Evolutionary conservation across 2,113 vertebrate species (phyloP).

Genomic region (Raja brachyura): DNA sequence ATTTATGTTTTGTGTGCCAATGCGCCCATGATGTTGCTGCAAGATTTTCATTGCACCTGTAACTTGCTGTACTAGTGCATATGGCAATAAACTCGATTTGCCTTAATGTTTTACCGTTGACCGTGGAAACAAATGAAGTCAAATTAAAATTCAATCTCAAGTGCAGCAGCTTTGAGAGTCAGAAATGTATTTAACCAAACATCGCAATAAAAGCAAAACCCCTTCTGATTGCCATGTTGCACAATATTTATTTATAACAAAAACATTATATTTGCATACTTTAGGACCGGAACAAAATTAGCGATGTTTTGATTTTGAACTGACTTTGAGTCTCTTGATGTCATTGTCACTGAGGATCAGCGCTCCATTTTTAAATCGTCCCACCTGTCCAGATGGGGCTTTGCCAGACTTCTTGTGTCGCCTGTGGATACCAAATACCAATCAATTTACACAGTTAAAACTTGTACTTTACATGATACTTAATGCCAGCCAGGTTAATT

Average conservation of each 20-base stretch:
- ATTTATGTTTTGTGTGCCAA: too few relatives aligned
- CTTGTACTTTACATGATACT: neutral
- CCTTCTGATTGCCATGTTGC: neutral
- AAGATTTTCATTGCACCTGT: too few relatives aligned
- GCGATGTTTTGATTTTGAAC: neutral
- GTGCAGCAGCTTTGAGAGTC: neutral
- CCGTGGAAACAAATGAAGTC: neutral
- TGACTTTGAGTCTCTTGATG: constrained; percentile 76
- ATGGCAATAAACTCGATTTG: too few relatives aligned
- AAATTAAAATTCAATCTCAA: neutral
- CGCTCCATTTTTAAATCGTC: constrained; percentile 85
- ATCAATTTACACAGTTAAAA: neutral
- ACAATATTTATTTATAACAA: neutral
- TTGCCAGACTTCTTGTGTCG: constrained; percentile 61
- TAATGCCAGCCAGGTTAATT: neutral
- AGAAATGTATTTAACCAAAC: neutral
- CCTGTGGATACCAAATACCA: constrained; percentile 49
- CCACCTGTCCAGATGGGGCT: constrained; percentile 70
- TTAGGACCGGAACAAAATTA: neutral
- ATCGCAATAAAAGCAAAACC: neutral
- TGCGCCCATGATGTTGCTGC: too few relatives aligned
- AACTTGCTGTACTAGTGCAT: too few relatives aligned
- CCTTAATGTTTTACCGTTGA: too few relatives aligned
- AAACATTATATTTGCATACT: neutral
- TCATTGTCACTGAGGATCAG: constrained; percentile 74